phyloP scores from a whole-genome alignment of 2,113 vertebrate species.

The Chaenogobius annularis region DNA sequence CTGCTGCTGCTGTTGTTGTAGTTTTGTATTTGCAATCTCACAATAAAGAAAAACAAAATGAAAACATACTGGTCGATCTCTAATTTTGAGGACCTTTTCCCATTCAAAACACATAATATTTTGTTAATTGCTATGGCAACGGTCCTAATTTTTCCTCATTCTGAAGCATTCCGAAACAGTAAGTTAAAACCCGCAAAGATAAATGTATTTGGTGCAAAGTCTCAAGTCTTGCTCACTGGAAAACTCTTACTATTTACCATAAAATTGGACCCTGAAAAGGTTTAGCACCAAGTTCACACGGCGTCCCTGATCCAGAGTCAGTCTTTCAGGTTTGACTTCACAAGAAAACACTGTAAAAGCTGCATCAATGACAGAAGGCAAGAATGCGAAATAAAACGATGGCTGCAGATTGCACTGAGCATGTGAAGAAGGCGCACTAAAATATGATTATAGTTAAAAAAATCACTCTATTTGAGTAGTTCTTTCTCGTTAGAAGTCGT shows the following conservation, averaged over 20 bases:
- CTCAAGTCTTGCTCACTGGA: slow-evolving; percentile 24
- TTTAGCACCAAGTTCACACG: slow-evolving; percentile 50
- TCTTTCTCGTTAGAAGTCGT: background rate
- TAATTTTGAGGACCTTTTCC: no score
- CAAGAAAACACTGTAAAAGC: background rate
- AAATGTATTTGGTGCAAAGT: background rate
- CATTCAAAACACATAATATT: no score
- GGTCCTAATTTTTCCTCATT: no score
- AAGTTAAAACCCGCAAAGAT: background rate
- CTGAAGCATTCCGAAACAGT: no score
- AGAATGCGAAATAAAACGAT: background rate
- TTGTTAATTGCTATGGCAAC: no score
- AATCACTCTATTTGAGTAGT: background rate
- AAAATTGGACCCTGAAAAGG: slow-evolving; percentile 33
- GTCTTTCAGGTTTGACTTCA: slow-evolving; percentile 15
- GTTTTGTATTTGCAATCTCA: no score
- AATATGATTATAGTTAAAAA: background rate
- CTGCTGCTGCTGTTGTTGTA: no score
- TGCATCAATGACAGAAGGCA: background rate
- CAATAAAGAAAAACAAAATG: no score
- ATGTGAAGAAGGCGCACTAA: background rate
- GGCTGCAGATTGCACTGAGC: background rate
- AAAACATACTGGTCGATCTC: no score
- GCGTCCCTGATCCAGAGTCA: slow-evolving; percentile 52
- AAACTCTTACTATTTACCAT: slow-evolving; percentile 13